Percentiles rank a stretch among this genome's conserved stretches.
Conservation (phyloP, 2,888 invertebrate genomes). For the Lymantria monacha region DNA sequence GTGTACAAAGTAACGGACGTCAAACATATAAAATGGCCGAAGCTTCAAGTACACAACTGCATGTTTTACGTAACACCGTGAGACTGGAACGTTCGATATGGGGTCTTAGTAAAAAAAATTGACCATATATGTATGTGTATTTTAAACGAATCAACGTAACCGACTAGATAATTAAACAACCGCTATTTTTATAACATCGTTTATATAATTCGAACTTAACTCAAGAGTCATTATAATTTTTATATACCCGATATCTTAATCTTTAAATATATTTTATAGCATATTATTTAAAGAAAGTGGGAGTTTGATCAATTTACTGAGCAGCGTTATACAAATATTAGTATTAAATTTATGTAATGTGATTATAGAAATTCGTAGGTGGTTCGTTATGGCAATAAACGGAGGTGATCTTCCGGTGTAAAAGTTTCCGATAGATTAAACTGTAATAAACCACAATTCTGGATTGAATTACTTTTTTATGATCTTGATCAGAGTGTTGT, state of each 20-base stretch:
- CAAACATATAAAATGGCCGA: slow-evolving; percentile 20
- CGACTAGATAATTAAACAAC: slow-evolving; percentile 26
- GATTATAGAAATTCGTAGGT: slow-evolving; percentile 22
- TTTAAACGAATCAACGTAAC: slow-evolving; percentile 24
- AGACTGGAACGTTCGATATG: slow-evolving; percentile 39
- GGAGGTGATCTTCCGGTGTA: slow-evolving; percentile 18
- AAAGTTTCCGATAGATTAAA: slow-evolving; percentile 9
- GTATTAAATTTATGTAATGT: slow-evolving; percentile 26
- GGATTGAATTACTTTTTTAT: slow-evolving; percentile 7
- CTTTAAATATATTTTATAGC: slow-evolving; percentile 16
- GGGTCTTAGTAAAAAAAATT: slow-evolving; percentile 28
- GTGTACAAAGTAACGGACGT: slow-evolving; percentile 17
- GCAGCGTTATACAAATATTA: slow-evolving; percentile 26
- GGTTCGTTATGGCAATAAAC: slow-evolving; percentile 23
- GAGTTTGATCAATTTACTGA: slow-evolving; percentile 30
- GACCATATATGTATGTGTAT: slow-evolving; percentile 28
- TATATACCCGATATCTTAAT: slow-evolving; percentile 30
- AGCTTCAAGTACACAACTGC: slow-evolving; percentile 17
- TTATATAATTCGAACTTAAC: slow-evolving; percentile 24
- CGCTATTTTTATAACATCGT: slow-evolving; percentile 25
- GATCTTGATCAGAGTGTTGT: neutral
- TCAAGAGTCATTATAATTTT: slow-evolving; percentile 27
- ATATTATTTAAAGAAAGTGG: slow-evolving; percentile 27
- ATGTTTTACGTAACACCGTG: slow-evolving; percentile 53
- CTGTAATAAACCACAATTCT: slow-evolving; percentile 6